Base-by-base conservation (phyloP, 2,888 invertebrate species). In the Spodoptera exigua region DNA sequence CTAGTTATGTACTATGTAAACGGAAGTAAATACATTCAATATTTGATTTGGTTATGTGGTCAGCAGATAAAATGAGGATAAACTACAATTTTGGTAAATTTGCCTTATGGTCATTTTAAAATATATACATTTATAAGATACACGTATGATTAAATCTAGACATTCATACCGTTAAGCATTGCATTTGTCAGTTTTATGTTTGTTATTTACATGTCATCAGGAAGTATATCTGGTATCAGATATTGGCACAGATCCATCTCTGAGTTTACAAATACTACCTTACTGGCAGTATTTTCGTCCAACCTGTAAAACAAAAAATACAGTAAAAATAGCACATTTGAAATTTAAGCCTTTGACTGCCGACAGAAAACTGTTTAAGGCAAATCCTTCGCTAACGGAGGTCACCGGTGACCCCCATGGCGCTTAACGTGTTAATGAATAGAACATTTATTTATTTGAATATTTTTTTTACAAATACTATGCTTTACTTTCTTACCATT, bases 181-280 rank as follows among this genome's bases (percentile, higher is more conserved):
- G 61, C 57, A 27, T 58, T 72, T 60, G 72, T 79, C 69, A 17
- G 55, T 68, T 41, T 77, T 64, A 39, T 56, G 62, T 55, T 58
- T 27, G 21, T 40, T 0, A 32, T 61, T 93, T 90, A 96, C 89
- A 96, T 95, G 86, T 96, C 95, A 37, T 94, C 95, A 55, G 97
- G 97, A 76, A 97, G 90, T 81, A 97, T 96, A 84, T 97, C 97
- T 14, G 97, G 97, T 92, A 97, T 97, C 73, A 97, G 89, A 88
- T 96, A 96, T 79, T 95, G 95, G 88, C 97, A 97, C 39, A 97
- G 92, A 64, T 96, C 96, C 85, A 95, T 94, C 80, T 97, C 97
- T 13, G 95, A 95, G 81, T 90, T 94, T 2, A 97, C 96, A 89
- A 97, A 97, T 56, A 95, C 94, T 9, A 97, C 97, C 92, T 97